Evolutionary conservation across 2,888 invertebrate species (phyloP), one percentile per base, ranked within the genome.

Genomic region (Sarcophaga caerulescens): DNA sequence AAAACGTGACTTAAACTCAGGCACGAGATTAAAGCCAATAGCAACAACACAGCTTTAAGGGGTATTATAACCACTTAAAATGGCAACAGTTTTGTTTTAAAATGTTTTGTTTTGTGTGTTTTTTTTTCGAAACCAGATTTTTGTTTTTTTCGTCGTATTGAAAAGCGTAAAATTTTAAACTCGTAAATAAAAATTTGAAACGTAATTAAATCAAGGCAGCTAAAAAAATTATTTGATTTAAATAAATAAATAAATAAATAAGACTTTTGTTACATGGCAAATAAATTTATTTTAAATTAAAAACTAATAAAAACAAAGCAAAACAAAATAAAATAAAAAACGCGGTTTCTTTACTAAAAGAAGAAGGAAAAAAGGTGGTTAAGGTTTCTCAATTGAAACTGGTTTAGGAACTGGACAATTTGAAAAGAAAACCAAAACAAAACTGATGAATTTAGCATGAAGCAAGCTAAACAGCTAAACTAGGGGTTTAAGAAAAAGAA

Each of bases 1-100:
- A 63, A 85, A 85, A 82, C 85, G 85, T 85, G 82, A 85, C 85
- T 76, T 45, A 25, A 70, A 19, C 59, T 75, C n/a, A 82, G 76
- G 60, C 85, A 85, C 85, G 85, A 85, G 85, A 82, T 82, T 85
- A 23, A 76, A 70, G 23, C 44, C 62, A 35, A 35, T 35, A 35
- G 8, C 35, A 35, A 35, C 35, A 35, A 35, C 35, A 35, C 10
- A 35, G 35, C 35, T 35, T 35, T 35, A 35, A 35, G 10, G 10
- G 35, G 35, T 35, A 35, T 35, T 8, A 35, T 35, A 35, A 10
- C 10, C 8, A 35, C 35, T 35, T 35, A 35, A 35, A 35, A 35
- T 35, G 35, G 35, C 35, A 35, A 35, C 8, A 35, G 35, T 35
- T 35, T 6, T 6, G 35, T 35, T 35, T 35, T 8, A 35, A 35